Base-by-base conservation (phyloP, 2,797 vertebrate species). In the Myripristis murdjan region DNA sequence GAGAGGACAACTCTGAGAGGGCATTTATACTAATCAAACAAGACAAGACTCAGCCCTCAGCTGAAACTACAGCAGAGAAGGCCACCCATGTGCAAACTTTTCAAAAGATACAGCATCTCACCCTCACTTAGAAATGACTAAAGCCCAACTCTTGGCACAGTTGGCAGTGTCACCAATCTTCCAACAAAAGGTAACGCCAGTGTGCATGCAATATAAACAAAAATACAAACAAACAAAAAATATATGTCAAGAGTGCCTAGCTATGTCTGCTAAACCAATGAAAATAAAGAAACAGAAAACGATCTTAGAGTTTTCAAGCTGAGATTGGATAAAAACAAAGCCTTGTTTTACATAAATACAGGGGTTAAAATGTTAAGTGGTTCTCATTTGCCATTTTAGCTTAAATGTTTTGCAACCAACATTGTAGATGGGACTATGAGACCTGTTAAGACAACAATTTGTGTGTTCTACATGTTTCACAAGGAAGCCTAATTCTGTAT, bases 81-180 rank as follows among this genome's bases (percentile, higher is more conserved):
- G n/a, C n/a, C n/a, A n/a, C n/a, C n/a, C n/a, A n/a, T n/a, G n/a
- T n/a, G n/a, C n/a, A n/a, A n/a, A n/a, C n/a, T n/a, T 24, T 18
- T 10, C 55, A 15, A 78, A 65, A 52, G 73, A 91, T 26, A 24
- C 2, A 9, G 15, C 5, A 26, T 47, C 53, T n/a, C 71, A 87
- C n/a, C 82, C 84, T 64, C 87, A 68, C 8, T 31, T 49, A 16
- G 56, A 70, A 20, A 80, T 88, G 71, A 87, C 58, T 5, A 86
- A 93, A 85, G 9, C 59, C 8, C 85, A 84, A 59, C 92, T 92
- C 59, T 54, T 86, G 56, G 83, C 89, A 6, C 79, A 85, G 47
- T 65, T 91, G 35, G 75, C 79, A 9, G 81, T 89, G 22, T 69
- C 69, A n/a, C 88, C 91, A 22, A 3, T 72, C 3, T 2, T n/a